Conservation (phyloP, 2,113 vertebrate species). For the Nasalis larvatus region DNA sequence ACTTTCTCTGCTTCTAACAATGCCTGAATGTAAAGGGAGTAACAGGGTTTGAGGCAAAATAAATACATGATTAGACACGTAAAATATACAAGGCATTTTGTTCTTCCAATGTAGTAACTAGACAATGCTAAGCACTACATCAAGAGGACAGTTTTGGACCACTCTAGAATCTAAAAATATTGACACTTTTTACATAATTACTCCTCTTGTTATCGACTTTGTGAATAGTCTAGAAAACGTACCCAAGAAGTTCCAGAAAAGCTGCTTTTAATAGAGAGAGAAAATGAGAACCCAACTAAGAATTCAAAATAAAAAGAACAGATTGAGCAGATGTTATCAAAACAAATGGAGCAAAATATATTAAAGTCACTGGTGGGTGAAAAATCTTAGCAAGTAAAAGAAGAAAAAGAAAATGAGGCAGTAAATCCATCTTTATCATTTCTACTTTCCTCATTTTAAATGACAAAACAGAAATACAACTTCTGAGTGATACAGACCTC, state of each 20-base stretch:
- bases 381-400: conserved; percentile 73
- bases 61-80: conserved; percentile 7
- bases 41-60: background rate
- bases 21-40: background rate
- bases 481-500: conserved; percentile 7
- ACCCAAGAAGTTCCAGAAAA: conserved; percentile 62
- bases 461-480: conserved; percentile 56
- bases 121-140: background rate
- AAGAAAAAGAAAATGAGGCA: conserved; percentile 54
- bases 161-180: conserved; percentile 27
- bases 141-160: background rate
- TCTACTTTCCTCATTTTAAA: conserved; percentile 62
- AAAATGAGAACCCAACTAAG: conserved; percentile 63
- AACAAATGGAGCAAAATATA: conserved; percentile 75
- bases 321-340: conserved; percentile 65
- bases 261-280: conserved; percentile 14
- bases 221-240: conserved; percentile 67
- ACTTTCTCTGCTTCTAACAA: conserved; percentile 17
- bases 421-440: conserved; percentile 45
- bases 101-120: background rate
- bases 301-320: conserved; percentile 68
- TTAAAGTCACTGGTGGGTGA: conserved; percentile 73
- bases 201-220: conserved; percentile 46
- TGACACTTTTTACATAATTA: conserved; percentile 44
- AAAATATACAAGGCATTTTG: background rate